Conservation (phyloP, 2,888 invertebrate species). For the Rhagium mordax region DNA sequence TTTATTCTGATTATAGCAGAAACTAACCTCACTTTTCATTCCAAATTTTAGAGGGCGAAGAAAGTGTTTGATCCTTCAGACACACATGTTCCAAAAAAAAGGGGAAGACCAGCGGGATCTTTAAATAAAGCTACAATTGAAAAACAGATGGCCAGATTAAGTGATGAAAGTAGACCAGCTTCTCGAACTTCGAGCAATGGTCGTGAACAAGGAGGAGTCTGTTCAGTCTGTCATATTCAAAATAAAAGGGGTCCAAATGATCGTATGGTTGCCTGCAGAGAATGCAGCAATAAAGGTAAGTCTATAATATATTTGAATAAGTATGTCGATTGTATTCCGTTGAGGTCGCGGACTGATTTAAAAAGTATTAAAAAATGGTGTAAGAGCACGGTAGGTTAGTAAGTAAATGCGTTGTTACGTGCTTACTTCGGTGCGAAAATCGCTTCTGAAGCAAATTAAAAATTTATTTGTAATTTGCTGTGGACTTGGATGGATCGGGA, state of each 20-base stretch:
- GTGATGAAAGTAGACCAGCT: slow-evolving; percentile 62
- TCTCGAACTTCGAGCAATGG: slow-evolving; percentile 66
- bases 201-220: slow-evolving; percentile 74
- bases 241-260: slow-evolving; percentile 76
- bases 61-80: slow-evolving; percentile 91
- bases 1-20: no score
- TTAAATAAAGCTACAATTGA: slow-evolving; percentile 76
- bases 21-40: slow-evolving; percentile 17
- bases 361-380: no score
- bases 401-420: no score
- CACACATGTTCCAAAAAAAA: slow-evolving; percentile 82
- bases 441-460: no score
- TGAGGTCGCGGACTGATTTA: no score
- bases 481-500: no score
- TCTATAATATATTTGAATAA: not conserved
- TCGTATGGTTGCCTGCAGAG: slow-evolving; percentile 78
- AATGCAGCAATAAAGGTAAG: slow-evolving; percentile 81
- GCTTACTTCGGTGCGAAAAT: no score
- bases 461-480: no score
- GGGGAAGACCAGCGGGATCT: slow-evolving; percentile 78
- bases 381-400: no score
- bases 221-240: slow-evolving; percentile 76
- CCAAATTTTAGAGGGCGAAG: slow-evolving; percentile 77
- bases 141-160: slow-evolving; percentile 66
- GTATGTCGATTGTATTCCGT: no score